A percentile compares a stretch with the other conserved stretches of the same genome.
Conservation (phyloP, 2,888 invertebrate genomes). For the Syrphus vitripennis region DNA sequence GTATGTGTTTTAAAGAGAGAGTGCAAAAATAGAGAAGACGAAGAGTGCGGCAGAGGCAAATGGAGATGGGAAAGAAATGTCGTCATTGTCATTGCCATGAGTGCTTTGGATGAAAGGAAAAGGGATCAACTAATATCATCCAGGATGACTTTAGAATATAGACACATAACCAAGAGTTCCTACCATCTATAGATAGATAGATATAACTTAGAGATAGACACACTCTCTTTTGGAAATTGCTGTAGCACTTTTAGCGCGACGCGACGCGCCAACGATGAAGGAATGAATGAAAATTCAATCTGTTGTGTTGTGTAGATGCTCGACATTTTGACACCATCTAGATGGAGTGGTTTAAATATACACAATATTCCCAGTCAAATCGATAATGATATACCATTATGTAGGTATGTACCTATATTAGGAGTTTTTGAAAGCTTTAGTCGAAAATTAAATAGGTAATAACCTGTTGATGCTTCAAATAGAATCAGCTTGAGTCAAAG, state of each 20-base stretch:
- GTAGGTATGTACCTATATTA: too few species aligned
- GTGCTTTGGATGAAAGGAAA: conserved; percentile 69
- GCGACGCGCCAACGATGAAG: neutral
- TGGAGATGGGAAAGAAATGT: conserved; percentile 8
- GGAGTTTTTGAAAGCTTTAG: neutral
- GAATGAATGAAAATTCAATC: conserved; percentile 70
- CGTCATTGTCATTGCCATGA: conserved; percentile 50
- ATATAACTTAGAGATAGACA: too few species aligned
- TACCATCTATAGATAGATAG: too few species aligned
- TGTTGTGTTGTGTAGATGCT: conserved; percentile 53
- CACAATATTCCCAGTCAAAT: conserved; percentile 34
- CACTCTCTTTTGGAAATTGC: neutral
- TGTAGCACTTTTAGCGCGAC: conserved; percentile 2
- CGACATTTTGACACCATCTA: conserved; percentile 66
- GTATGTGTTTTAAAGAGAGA: neutral
- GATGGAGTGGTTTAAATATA: conserved; percentile 42
- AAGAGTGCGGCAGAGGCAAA: neutral
- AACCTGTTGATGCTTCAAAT: neutral
- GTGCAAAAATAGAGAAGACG: neutral
- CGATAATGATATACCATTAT: conserved; percentile 28
- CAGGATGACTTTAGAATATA: conserved; percentile 25
- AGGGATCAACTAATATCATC: conserved; percentile 68
- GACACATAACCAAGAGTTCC: conserved; percentile 12
- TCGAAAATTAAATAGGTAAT: neutral
- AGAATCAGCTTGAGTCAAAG: neutral